These are phyloP conservation scores for Procapra przewalskii DNA, from an alignment of 2,113 vertebrate species.

Conservation along the genomic window DNA sequence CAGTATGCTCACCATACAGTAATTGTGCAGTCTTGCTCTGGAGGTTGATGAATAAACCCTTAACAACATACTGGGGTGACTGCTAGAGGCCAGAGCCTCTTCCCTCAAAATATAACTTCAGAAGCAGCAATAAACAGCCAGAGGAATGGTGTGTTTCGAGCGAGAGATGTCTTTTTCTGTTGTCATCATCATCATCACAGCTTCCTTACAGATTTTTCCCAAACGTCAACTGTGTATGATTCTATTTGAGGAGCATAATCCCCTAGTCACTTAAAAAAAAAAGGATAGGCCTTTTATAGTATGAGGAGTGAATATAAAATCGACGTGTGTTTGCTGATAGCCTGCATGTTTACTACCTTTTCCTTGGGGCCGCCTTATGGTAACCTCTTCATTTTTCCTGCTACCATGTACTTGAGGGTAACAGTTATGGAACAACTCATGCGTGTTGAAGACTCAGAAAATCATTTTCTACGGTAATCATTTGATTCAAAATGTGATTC, in stretches of 20 bases:
- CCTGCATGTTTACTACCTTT: neutral
- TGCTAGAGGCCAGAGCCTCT: neutral
- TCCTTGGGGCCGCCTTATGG: neutral
- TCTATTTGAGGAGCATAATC: neutral
- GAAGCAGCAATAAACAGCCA: neutral
- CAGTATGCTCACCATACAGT: neutral
- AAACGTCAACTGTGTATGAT: neutral
- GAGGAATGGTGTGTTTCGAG: neutral
- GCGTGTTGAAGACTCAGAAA: neutral
- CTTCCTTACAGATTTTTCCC: constrained; percentile 7
- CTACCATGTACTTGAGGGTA: neutral
- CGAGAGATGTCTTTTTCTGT: neutral
- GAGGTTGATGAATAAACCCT: neutral
- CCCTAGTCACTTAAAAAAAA: neutral
- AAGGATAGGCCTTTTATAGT: neutral
- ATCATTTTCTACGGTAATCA: neutral
- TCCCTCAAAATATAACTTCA: neutral
- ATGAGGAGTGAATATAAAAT: neutral
- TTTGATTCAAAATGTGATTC: neutral
- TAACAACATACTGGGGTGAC: neutral
- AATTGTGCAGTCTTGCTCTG: neutral
- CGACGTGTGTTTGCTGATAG: neutral
- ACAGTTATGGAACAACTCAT: neutral
- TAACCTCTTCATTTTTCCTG: neutral
- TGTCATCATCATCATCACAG: neutral